Base-by-base conservation (phyloP, 1,140 invertebrate species). In the Manduca sexta region DNA sequence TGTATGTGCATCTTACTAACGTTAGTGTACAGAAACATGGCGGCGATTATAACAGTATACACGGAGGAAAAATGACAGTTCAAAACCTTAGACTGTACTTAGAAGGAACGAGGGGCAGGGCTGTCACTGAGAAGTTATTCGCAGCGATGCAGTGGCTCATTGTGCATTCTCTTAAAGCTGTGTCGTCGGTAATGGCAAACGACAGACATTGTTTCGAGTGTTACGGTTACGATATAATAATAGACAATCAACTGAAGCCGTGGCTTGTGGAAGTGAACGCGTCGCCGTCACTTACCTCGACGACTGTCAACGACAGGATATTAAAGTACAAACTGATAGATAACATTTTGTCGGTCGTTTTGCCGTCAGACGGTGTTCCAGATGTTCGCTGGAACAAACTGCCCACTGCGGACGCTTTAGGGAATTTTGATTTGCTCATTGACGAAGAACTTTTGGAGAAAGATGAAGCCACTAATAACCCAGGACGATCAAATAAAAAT, bases 251-350 rank as follows among this genome's bases (percentile, higher is more conserved):
- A 49, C 71, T 97, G 17, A 94, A 94, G 43, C 95, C 96, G 0
- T 97, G 95, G 94, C 84, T 97, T 3, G 88, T 98, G 1, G 95
- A 98, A 87, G 92, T 97, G 0, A 99, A 99, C 75, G 96, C 97
- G 0, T 98, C 97, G 0, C 97, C 97, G 0, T 98, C 97, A 0
- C 76, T 98, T 1, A 95, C 95, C 2, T 97, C 96, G 0, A 99
- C 97, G 0, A 99, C 97, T 0, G 94, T 95, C 0, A 98, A 96
- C 76, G 97, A 99, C 80, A 88, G 97, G 60, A 97, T 98, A 64
- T 88, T 98, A 51, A 99, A 99, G 73, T 96, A 97, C 67, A 97
- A 97, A 86, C 82, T 99, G 10, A 97, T 99, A 48, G 95, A 97
- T 68, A 98, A 98, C 79, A 96, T 98, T 49, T 86, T 98, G 38